These are phyloP conservation scores for Paramuricea clavata DNA, from an alignment of 92 coral and sea anemone species.

Conservation along the genomic window DNA sequence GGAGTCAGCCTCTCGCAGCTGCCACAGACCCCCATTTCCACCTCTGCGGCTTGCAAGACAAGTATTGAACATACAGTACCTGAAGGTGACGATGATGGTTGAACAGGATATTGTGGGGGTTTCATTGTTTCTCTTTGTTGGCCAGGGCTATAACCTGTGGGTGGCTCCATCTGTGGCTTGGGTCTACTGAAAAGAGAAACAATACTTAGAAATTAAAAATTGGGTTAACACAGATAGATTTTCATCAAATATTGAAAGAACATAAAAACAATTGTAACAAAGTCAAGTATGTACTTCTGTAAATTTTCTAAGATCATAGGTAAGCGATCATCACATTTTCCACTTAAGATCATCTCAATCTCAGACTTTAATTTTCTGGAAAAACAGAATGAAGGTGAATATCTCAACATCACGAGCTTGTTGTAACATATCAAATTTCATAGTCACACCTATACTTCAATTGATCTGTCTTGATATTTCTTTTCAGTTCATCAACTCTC, in stretches of 20 bases:
- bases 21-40: no score
- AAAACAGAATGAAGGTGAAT: neutral
- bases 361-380: slow-evolving; percentile 82
- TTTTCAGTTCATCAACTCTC: slow-evolving; percentile 91
- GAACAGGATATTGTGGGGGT: slow-evolving; percentile 21
- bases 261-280: slow-evolving; percentile 24
- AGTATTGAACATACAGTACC: neutral
- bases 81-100: slow-evolving; percentile 26
- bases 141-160: neutral
- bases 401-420: no score
- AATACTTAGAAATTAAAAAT: neutral
- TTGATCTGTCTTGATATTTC: slow-evolving; percentile 80
- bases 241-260: neutral
- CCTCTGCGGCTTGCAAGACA: no score
- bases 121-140: slow-evolving; percentile 26
- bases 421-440: neutral
- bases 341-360: slow-evolving; percentile 88
- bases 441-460: slow-evolving; percentile 76
- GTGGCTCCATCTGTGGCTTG: slow-evolving; percentile 27
- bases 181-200: neutral
- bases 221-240: neutral
- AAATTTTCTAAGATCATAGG: slow-evolving; percentile 84
- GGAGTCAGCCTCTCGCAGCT: no score
- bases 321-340: slow-evolving; percentile 89
- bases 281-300: slow-evolving; percentile 68